These are phyloP conservation scores for Schlechtendalia chinensis DNA, from an alignment of 1,140 invertebrate species.

Conservation along the genomic window DNA sequence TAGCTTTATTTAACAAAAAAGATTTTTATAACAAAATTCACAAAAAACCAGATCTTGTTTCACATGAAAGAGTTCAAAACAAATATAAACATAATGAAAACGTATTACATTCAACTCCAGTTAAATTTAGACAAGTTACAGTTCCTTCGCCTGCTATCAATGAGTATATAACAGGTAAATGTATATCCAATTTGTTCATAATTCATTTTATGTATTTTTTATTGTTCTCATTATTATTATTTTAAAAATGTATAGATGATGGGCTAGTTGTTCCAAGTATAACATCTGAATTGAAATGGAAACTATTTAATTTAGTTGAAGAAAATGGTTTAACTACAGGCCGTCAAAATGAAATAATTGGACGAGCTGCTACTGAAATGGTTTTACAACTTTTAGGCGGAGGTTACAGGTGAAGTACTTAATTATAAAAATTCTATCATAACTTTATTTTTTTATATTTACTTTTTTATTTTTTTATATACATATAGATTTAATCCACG, in stretches of 20 bases:
- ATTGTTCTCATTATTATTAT: neutral
- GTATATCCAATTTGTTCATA: neutral
- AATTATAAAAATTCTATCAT: neutral
- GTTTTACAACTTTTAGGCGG: slow-evolving; percentile 75
- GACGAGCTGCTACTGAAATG: slow-evolving; percentile 75
- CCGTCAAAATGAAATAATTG: slow-evolving; percentile 71
- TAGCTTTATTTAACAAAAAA: slow-evolving; percentile 84
- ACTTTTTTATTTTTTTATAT: slow-evolving; percentile 9
- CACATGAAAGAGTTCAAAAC: slow-evolving; percentile 57
- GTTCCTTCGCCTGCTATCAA: slow-evolving; percentile 64
- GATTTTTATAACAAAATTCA: slow-evolving; percentile 54
- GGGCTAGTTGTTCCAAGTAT: slow-evolving; percentile 78
- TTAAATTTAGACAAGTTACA: slow-evolving; percentile 69
- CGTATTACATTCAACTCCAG: slow-evolving; percentile 68
- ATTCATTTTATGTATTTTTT: neutral
- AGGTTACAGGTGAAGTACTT: slow-evolving; percentile 61
- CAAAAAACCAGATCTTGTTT: slow-evolving; percentile 63
- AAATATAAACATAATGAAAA: slow-evolving; percentile 82
- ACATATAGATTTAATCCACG: slow-evolving; percentile 66
- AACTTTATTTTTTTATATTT: neutral
- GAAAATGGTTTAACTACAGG: slow-evolving; percentile 67
- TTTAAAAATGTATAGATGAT: slow-evolving; percentile 61
- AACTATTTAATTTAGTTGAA: slow-evolving; percentile 67
- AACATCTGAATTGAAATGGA: slow-evolving; percentile 64
- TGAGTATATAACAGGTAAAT: slow-evolving; percentile 71